Percentiles rank a stretch among this genome's conserved stretches.
Evolutionary conservation across 2,888 invertebrate genomes (phyloP).

Genomic region (Agriopis aurantiaria): DNA sequence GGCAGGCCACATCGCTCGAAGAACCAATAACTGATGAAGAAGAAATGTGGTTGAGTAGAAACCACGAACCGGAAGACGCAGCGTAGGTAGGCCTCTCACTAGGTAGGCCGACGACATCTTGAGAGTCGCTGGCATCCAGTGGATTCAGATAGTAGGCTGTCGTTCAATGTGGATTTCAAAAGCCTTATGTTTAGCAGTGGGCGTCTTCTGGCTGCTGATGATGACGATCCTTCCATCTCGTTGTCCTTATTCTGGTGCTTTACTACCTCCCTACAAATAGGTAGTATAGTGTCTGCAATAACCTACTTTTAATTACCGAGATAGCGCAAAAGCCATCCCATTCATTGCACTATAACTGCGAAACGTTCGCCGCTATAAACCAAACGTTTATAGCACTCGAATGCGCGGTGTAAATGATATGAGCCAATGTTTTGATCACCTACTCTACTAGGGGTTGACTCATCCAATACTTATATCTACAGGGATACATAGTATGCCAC

Average conservation of each 20-base stretch:
- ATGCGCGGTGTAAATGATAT: constrained; percentile 19
- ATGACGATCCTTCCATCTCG: neutral
- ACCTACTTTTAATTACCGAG: constrained; percentile 59
- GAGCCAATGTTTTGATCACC: constrained; percentile 16
- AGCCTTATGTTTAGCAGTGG: no score
- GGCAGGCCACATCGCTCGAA: no score
- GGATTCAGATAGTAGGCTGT: no score
- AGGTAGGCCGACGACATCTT: no score
- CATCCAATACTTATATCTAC: neutral
- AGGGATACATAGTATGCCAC: no score
- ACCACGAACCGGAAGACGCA: no score
- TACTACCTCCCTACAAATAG: constrained; percentile 5
- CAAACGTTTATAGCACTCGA: constrained; percentile 28
- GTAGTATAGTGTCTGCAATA: constrained; percentile 30
- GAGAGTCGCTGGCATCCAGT: no score
- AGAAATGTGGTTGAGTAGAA: no score
- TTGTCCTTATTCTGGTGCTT: constrained; percentile 6
- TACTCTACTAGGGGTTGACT: constrained; percentile 4
- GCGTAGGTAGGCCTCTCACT: no score
- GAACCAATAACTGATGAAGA: no score
- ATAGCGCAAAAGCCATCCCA: constrained; percentile 48
- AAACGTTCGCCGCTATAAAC: constrained; percentile 40
- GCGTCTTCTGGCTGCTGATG: no score
- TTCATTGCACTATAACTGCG: constrained; percentile 58
- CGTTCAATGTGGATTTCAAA: no score